These are phyloP conservation scores for Nyctibius bracteatus DNA, from an alignment of 2,113 vertebrate species.

Conservation along the genomic window DNA sequence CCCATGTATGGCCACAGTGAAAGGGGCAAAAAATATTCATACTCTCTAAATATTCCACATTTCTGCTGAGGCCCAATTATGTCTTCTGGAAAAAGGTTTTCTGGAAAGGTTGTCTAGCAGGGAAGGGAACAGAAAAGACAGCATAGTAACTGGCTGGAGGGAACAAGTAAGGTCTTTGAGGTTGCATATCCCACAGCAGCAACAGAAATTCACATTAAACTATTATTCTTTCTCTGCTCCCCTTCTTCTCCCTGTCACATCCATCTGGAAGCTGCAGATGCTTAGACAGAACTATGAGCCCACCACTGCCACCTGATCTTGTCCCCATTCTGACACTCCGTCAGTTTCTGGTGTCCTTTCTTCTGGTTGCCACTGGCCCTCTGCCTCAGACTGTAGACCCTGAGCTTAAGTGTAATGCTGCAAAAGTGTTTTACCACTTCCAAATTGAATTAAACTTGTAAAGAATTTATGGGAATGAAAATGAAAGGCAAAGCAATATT, in stretches of 20 bases:
- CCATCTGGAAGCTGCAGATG: not conserved
- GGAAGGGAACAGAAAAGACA: not conserved
- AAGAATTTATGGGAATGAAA: not conserved
- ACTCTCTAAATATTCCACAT: not conserved
- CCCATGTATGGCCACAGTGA: not conserved
- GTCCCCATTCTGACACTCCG: not conserved
- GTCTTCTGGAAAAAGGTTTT: not conserved
- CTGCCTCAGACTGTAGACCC: not conserved
- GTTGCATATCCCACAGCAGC: not conserved
- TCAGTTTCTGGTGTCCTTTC: not conserved
- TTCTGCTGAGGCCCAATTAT: not conserved
- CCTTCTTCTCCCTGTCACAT: not conserved
- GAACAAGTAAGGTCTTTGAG: not conserved
- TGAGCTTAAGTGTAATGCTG: not conserved
- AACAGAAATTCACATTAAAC: not conserved
- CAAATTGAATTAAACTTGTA: not conserved
- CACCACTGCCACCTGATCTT: not conserved
- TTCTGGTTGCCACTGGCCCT: not conserved
- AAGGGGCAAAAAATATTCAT: not conserved
- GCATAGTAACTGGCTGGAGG: not conserved
- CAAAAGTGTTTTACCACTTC: not conserved
- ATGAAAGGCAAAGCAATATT: not conserved
- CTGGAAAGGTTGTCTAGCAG: not conserved
- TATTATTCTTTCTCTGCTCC: not conserved
- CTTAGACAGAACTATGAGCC: not conserved